Evolutionary conservation across 2,888 invertebrate species (phyloP).

Genomic region (Cacoxenus indagator): DNA sequence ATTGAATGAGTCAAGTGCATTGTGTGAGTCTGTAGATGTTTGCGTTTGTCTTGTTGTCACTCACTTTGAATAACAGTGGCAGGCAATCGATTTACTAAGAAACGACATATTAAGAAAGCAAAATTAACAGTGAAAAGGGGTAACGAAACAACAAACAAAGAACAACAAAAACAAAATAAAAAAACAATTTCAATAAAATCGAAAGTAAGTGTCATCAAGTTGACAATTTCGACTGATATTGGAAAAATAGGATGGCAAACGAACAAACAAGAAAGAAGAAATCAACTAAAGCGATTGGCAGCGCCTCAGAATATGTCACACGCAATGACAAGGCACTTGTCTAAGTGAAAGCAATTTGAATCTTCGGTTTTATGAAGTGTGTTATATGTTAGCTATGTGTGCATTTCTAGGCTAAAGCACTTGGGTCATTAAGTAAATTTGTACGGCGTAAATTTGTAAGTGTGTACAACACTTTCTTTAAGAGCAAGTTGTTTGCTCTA

Average conservation of each 20-base stretch:
- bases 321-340: background rate
- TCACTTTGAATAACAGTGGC: slow-evolving; percentile 51
- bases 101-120: slow-evolving; percentile 38
- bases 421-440: slow-evolving; percentile 21
- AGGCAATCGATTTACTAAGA: slow-evolving; percentile 57
- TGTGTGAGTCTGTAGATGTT: background rate
- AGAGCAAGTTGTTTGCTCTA: too few species aligned
- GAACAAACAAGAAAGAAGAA: background rate
- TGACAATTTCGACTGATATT: background rate
- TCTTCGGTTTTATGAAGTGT: slow-evolving; percentile 55
- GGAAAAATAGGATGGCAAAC: background rate
- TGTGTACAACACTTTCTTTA: too few species aligned
- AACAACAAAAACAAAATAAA: background rate
- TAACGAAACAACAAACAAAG: slow-evolving; percentile 46
- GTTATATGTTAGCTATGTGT: slow-evolving; percentile 31
- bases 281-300: background rate
- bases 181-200: slow-evolving; percentile 9
- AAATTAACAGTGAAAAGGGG: background rate
- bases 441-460: background rate
- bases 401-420: slow-evolving; percentile 41
- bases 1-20: background rate
- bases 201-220: background rate
- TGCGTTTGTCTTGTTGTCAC: slow-evolving; percentile 30
- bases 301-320: slow-evolving; percentile 1
- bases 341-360: slow-evolving; percentile 34